Evolutionary conservation across 2,888 invertebrate genomes (phyloP), one percentile per base, ranked within the genome.

Genomic region (Ferrisia virgata): DNA sequence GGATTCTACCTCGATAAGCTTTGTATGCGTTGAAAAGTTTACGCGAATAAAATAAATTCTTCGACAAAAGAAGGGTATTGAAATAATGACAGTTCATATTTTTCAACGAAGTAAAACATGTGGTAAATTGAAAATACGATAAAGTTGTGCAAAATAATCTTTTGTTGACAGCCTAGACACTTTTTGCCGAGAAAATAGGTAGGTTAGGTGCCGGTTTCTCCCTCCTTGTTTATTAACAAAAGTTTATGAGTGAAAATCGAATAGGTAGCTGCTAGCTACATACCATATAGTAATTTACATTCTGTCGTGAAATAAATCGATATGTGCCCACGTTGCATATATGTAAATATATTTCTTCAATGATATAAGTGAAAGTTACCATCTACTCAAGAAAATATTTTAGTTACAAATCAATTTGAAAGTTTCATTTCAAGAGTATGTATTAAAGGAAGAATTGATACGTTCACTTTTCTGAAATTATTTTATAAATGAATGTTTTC

Each of bases 61-160:
- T 6, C 36, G 36, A 4, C 36, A 76, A n/a, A 76, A 28, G 64
- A 64, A 64, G 28, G 2, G 28, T 36, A 76, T 76, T 76, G 72
- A 76, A 76, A 76, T 76, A 36, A 76, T 76, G 36, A 76, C 72
- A 76, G 72, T 69, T 69, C 69, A 69, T 69, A 69, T 69, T 69
- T 69, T 18, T 31, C n/a, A 31, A 69, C 15, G 31, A n/a, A 13
- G 69, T 69, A 31, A 33, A 69, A 31, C 69, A 69, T 53, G 53
- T 53, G 53, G 69, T 69, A 28, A 33, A 69, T 69, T 33, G 69
- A 69, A 69, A 31, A 69, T 33, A 31, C 69, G 31, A 33, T 69
- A 33, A 69, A 53, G 22, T 53, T 18, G 22, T 53, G 22, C 9
- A 22, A 53, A 53, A 53, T 22, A 53, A 53, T 53, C 53, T 53